A percentile compares a stretch with the other conserved stretches of the same genome.
Conservation (phyloP, 2,113 vertebrate genomes). For the Anhinga rufa region DNA sequence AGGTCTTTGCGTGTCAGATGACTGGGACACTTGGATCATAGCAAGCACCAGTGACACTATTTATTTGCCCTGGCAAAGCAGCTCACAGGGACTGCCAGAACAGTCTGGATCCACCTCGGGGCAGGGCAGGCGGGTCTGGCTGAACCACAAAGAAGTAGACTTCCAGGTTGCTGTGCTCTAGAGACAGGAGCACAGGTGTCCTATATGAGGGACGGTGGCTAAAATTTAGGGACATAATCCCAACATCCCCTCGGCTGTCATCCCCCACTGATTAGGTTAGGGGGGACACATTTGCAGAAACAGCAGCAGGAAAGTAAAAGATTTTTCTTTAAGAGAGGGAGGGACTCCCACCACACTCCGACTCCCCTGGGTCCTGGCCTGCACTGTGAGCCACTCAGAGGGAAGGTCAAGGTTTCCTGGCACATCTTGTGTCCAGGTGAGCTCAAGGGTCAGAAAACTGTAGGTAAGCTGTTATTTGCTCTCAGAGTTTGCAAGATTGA, state of each 20-base stretch:
- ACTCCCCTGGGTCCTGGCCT: neutral
- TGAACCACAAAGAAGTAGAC: neutral
- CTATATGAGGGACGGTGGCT: neutral
- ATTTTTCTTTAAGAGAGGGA: neutral
- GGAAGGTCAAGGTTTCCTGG: neutral
- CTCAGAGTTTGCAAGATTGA: neutral
- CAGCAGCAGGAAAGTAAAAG: neutral
- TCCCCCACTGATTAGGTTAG: neutral
- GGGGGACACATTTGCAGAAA: neutral
- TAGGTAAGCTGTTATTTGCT: neutral
- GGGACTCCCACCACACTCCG: accelerated
- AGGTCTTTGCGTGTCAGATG: too few relatives aligned
- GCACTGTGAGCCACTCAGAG: neutral
- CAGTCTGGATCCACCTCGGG: neutral
- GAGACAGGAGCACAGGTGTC: neutral
- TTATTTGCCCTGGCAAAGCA: neutral
- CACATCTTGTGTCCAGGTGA: neutral
- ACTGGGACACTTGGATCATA: accelerated
- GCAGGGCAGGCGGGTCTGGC: accelerated
- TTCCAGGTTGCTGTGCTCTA: neutral
- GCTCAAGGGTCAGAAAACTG: neutral
- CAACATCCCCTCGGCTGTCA: accelerated
- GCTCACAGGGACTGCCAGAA: neutral
- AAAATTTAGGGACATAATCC: neutral
- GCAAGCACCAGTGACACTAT: neutral